Evolutionary conservation across 2,888 invertebrate species (phyloP), one percentile per base, ranked within the genome.

Genomic region (Meliscaeva auricollis): DNA sequence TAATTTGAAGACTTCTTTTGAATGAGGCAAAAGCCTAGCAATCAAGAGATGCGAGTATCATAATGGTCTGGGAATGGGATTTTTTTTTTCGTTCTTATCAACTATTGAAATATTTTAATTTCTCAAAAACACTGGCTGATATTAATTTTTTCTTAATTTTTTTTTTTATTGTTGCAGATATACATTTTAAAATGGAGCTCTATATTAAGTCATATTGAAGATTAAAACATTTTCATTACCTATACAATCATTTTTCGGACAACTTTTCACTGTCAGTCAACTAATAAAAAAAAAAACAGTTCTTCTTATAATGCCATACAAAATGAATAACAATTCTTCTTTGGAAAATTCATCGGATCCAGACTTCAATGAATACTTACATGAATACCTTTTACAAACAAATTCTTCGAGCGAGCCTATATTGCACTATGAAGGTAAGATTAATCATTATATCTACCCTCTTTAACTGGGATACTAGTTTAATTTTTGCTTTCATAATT

Each of bases 351-450:
- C 90, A 74, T 90, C 90, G 46, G 91, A 92, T 87, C 90, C 91
- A 80, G 92, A 92, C 88, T 92, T 91, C 75, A 91, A 90, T 62
- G 92, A 92, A 87, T 92, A 92, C 75, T 89, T 92, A 54, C 90
- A 89, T 64, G 92, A 92, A 83, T 92, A 91, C 88, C 87, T 91
- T 60, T 87, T 91, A 87, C 92, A 92, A 74, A 90, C 91, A 17
- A 89, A 90, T 80, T 89, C 90, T 17, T 88, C 89, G 77, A 90
- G 90, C 78, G 92, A 92, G 77, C 91, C 91, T 15, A 90, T 91
- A 78, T 88, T 88, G 64, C 91, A 91, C 87, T 92, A 92, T 76
- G 92, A 92, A 89, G 92, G 92, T 91, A 78, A 83, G 89, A 62
- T 75, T 35, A 20, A 17, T 11, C 26, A 11, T 4, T 4, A 38